Evolutionary conservation across 2,113 vertebrate species (phyloP).

Genomic region (Macrotis lagotis): DNA sequence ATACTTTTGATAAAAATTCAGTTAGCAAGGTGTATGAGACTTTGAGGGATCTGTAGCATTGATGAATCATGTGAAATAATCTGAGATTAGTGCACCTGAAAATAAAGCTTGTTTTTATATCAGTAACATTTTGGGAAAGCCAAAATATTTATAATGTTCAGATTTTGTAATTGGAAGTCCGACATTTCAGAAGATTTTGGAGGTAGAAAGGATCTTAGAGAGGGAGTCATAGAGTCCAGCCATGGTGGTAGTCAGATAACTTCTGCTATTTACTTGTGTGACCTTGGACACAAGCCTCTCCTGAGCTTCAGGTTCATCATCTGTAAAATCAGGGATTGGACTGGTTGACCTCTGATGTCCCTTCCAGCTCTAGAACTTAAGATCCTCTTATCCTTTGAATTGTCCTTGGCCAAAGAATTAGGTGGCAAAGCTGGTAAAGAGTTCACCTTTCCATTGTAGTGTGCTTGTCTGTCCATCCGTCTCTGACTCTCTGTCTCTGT

Average conservation of each 20-base stretch:
- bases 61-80: slow-evolving; percentile 58
- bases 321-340: not conserved
- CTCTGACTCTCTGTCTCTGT: not conserved
- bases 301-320: not conserved
- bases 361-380: not conserved
- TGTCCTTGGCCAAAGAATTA: not conserved
- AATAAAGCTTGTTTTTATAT: slow-evolving; percentile 74
- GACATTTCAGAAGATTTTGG: not conserved
- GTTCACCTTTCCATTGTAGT: not conserved
- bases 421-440: not conserved
- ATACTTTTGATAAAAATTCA: slow-evolving; percentile 38
- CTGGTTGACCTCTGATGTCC: not conserved
- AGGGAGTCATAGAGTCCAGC: not conserved
- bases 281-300: not conserved
- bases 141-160: slow-evolving; percentile 35
- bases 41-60: slow-evolving; percentile 22
- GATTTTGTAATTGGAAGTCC: not conserved
- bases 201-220: not conserved
- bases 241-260: not conserved
- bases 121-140: slow-evolving; percentile 68
- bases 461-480: not conserved
- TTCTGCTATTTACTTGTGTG: not conserved
- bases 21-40: not conserved
- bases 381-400: not conserved
- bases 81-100: slow-evolving; percentile 66